phyloP scores from a whole-genome alignment of 2,797 vertebrate genomes.

The Brachyalestes nurse region DNA sequence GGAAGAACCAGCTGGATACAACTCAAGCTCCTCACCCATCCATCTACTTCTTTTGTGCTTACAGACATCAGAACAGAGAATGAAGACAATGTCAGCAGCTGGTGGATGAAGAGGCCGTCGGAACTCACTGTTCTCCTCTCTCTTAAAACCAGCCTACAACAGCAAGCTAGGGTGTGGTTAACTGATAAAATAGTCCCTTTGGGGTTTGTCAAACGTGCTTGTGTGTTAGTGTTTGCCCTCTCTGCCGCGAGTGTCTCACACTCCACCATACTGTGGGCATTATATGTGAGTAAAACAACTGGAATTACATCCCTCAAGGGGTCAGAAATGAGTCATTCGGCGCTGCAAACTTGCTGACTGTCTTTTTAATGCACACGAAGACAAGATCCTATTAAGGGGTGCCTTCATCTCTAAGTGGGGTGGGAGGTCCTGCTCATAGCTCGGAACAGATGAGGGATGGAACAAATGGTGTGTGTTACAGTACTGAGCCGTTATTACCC shows the following conservation, averaged over 20 bases:
- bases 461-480: conserved; percentile 33
- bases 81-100: background rate
- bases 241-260: background rate
- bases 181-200: background rate
- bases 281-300: conserved; percentile 33
- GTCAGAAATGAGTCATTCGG: conserved; percentile 47
- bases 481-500: background rate
- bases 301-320: conserved; percentile 31
- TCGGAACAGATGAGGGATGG: conserved; percentile 18
- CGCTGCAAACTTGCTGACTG: conserved; percentile 42
- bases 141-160: background rate
- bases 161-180: background rate
- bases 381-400: conserved; percentile 8
- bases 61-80: background rate
- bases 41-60: background rate
- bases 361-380: conserved; percentile 30
- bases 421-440: conserved; percentile 13
- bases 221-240: background rate
- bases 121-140: background rate
- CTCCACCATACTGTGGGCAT: conserved; percentile 1
- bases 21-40: background rate
- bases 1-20: background rate
- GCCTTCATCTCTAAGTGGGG: background rate
- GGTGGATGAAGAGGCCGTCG: background rate
- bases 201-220: background rate